Evolutionary conservation across 2,113 vertebrate species (phyloP).

Genomic region (Cochlearius cochlearius): DNA sequence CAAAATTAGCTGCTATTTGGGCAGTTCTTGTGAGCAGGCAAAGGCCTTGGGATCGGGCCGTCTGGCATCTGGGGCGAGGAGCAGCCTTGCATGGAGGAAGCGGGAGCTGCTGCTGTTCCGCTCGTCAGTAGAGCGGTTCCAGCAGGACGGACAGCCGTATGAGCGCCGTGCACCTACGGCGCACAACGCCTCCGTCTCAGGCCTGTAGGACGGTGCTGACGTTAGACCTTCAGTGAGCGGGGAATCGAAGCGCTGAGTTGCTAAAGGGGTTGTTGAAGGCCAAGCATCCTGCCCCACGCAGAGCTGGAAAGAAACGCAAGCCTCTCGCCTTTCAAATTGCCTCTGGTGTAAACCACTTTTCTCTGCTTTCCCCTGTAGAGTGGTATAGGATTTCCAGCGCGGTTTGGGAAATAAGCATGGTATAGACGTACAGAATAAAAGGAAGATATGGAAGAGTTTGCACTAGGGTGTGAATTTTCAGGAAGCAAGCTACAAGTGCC

Average conservation of each 20-base stretch:
- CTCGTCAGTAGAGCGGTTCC: neutral
- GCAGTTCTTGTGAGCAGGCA: neutral
- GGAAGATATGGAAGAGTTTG: neutral
- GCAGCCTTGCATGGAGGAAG: neutral
- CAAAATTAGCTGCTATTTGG: neutral
- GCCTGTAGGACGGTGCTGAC: rapidly evolving
- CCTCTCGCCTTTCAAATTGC: neutral
- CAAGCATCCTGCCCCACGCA: neutral
- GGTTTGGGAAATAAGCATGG: neutral
- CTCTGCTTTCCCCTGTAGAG: neutral
- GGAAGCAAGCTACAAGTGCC: neutral
- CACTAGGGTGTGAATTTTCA: neutral
- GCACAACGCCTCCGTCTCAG: rapidly evolving
- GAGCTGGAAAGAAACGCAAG: neutral
- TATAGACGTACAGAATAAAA: neutral
- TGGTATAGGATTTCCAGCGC: neutral
- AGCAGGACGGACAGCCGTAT: neutral
- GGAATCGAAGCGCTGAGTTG: neutral
- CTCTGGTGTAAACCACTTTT: neutral
- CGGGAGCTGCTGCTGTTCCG: neutral
- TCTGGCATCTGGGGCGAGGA: neutral
- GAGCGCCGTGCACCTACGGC: neutral
- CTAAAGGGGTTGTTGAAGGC: neutral
- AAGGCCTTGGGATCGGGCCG: neutral
- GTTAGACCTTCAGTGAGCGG: neutral